Base-by-base conservation (phyloP, 2,888 invertebrate species). In the Stomorhina lunata region DNA sequence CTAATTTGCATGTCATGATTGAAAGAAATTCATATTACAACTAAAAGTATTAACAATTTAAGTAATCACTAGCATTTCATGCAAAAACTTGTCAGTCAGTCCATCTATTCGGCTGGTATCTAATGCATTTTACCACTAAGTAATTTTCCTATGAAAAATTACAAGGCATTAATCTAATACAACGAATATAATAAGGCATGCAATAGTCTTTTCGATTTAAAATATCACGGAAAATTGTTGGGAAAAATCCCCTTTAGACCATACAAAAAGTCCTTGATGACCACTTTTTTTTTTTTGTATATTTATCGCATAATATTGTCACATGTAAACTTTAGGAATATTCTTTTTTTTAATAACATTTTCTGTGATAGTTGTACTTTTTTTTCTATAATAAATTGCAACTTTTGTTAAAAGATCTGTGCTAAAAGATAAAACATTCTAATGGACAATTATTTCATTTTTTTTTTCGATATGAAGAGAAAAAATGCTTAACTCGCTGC, bases 361-460 rank as follows among this genome's bases (percentile, higher is more conserved):
- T 68, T 43, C 34, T 48, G 68, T 77, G 7, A 45, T 43, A 32
- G 32, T 40, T 53, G 17, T 65, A 45, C 32, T 17, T 55, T 25
- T 75, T 50, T 25, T 66, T 55, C 12, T 72, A n/a, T n/a, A n/a
- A n/a, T 43, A 84, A 84, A 81, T 83, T 83, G 83, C 84, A 83
- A 84, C 71, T 78, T 84, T n/a, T 77, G 43, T 29, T 59, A 68
- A 86, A 84, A 85, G 88, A 87, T 88, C 86, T 85, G 86, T 85
- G 81, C 78, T 84, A 68, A 73, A 43, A 84, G 87, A 88, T 88
- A 88, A 86, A 85, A n/a, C n/a, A 76, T 61, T 71, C 73, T 76
- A 82, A 76, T 75, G 71, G 79, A 71, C 79, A 79, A 82, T 79
- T 79, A 82, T 61, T 55, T 43, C n/a, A n/a, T n/a, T n/a, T n/a